Evolutionary conservation across 2,797 vertebrate genomes (phyloP), one percentile per base, ranked within the genome.

Genomic region (Morus bassanus): DNA sequence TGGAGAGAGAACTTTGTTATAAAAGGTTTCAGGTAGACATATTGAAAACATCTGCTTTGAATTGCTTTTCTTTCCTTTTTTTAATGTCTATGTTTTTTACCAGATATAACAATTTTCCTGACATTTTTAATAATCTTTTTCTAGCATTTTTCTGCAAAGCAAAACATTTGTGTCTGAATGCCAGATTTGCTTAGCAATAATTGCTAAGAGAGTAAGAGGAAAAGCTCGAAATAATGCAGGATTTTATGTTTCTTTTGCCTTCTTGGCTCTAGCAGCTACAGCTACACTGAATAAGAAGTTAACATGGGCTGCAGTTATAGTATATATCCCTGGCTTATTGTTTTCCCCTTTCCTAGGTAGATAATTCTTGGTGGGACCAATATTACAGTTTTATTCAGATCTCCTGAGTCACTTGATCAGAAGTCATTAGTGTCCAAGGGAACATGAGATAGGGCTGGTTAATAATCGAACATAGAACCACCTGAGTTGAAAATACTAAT

Each of bases 401-500:
- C 43, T 90, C 60, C 80, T 90, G 35, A 93, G 25, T 85, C 37
- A n/a, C 28, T 4, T 96, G 82, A 88, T 93, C 74, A 93, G 88
- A 88, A 93, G 74, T 83, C 72, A 89, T 93, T 95, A 61, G 30
- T 64, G 53, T 96, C 92, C 95, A 95, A 84, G 53, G 76, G 91
- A 96, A 91, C 61, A 43, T 59, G n/a, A 87, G 59, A 31, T 92
- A 85, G 43, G 39, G 22, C 68, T 92, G 17, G 50, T 87, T 97
- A 95, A 72, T 96, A 90, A 96, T 85, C 59, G 10, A 91, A n/a
- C 8, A 4, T 69, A 51, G 88, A 95, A 93, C 85, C 57, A 92
- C 45, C 69, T 87, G 63, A 96, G 97, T 56, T 96, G 77, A 96
- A 97, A 97, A 91, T 80, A 60, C 74, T 96, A 91, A 80, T 94